A percentile compares a stretch with the other conserved stretches of the same genome.
Evolutionary conservation across 1,140 invertebrate genomes (phyloP).

Genomic region (Nephila pilipes): DNA sequence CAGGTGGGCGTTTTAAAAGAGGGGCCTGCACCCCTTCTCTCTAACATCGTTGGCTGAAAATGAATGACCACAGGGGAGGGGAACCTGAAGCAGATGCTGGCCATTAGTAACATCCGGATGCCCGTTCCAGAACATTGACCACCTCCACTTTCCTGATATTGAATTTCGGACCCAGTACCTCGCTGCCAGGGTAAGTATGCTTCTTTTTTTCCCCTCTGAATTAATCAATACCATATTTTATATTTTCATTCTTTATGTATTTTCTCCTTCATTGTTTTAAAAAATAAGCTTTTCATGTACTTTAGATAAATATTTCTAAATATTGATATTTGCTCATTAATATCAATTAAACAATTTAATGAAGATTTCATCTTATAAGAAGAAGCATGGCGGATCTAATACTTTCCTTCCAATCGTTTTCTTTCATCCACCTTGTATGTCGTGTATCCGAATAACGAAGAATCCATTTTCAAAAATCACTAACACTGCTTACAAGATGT

Average conservation of each 20-base stretch:
- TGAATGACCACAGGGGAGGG: constrained; percentile 49
- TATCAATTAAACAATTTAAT: not conserved
- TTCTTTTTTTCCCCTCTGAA: not conserved
- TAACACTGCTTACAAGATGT: too few species aligned
- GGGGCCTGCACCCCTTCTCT: not conserved
- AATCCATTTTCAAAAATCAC: too few species aligned
- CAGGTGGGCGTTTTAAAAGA: constrained; percentile 67
- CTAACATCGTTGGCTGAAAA: constrained; percentile 30
- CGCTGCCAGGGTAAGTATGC: not conserved
- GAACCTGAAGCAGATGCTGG: constrained; percentile 55
- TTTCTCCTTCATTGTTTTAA: too few species aligned
- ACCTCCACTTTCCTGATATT: not conserved
- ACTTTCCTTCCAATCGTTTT: not conserved
- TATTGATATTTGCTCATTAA: not conserved
- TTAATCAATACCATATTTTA: not conserved
- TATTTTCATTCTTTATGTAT: too few species aligned
- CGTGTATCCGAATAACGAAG: too few species aligned
- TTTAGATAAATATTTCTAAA: not conserved
- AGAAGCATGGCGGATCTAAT: not conserved
- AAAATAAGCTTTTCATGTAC: not conserved
- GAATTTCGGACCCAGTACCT: constrained; percentile 15
- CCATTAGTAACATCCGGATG: constrained; percentile 58
- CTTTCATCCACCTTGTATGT: too few species aligned
- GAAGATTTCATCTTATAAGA: not conserved
- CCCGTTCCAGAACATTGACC: constrained; percentile 58